A percentile compares a stretch with the other conserved stretches of the same genome.
These are phyloP conservation scores for Chromoteleia sp. DNA, from an alignment of 2,888 invertebrate genomes.

Conservation along the genomic window DNA sequence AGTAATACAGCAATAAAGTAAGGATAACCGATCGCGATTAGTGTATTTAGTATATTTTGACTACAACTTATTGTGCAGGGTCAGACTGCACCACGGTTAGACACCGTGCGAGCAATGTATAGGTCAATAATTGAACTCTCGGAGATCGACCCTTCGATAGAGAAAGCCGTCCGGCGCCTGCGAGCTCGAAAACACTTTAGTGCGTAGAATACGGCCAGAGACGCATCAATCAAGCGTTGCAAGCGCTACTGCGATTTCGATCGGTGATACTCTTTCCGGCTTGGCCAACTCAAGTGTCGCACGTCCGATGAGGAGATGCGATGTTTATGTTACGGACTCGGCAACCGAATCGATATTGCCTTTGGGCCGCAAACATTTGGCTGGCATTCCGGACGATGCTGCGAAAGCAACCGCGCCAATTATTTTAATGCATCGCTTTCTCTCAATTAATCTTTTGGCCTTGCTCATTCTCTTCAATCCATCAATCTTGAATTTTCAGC, in stretches of 20 bases:
- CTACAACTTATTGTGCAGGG: conserved; percentile 36
- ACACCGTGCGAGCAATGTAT: conserved; percentile 35
- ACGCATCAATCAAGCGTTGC: conserved; percentile 79
- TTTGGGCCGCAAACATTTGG: conserved; percentile 27
- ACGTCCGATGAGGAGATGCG: conserved; percentile 50
- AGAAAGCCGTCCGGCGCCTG: conserved; percentile 65
- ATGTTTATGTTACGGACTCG: conserved; percentile 57
- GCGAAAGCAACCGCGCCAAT: conserved; percentile 27
- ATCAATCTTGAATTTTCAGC: neutral
- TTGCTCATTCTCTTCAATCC: neutral
- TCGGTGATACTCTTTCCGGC: conserved; percentile 72
- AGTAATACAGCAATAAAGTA: too few relatives aligned
- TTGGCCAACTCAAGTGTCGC: conserved; percentile 68
- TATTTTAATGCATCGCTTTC: conserved; percentile 34
- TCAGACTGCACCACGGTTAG: conserved; percentile 21
- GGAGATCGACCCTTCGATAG: too few relatives aligned
- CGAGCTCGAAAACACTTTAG: conserved; percentile 77
- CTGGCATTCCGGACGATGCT: conserved; percentile 11
- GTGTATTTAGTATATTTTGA: too few relatives aligned
- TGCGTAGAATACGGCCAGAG: conserved; percentile 73
- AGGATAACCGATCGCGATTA: too few relatives aligned
- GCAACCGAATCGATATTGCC: conserved; percentile 62
- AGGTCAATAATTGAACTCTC: conserved; percentile 45
- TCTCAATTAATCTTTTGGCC: conserved; percentile 8
- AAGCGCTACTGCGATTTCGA: conserved; percentile 67